phyloP scores from a whole-genome alignment of 2,113 vertebrate genomes.

The Sus scrofa region DNA sequence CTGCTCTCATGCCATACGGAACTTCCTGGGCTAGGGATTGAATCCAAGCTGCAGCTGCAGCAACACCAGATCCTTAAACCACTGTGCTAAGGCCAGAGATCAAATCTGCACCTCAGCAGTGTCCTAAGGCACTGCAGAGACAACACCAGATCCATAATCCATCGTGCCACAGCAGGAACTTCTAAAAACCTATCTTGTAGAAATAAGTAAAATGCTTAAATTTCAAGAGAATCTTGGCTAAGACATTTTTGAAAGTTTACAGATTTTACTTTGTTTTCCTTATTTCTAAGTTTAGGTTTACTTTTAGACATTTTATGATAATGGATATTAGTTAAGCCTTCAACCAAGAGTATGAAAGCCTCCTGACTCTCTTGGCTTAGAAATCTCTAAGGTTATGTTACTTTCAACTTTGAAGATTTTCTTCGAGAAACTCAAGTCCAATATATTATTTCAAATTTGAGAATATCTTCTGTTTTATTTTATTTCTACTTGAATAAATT shows the following conservation, averaged over 20 bases:
- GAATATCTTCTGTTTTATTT: neutral
- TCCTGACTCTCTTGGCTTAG: neutral
- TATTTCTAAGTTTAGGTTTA: neutral
- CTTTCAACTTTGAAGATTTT: neutral
- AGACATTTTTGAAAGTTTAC: neutral
- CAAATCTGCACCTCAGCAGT: too few species aligned
- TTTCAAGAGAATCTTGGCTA: neutral
- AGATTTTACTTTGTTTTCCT: conserved; percentile 19
- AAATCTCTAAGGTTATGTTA: neutral
- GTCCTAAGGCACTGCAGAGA: too few species aligned
- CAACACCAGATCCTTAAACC: too few species aligned
- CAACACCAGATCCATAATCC: too few species aligned
- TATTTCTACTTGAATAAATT: neutral
- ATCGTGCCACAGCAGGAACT: too few species aligned
- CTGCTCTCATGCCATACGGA: too few species aligned
- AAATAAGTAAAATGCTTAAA: neutral
- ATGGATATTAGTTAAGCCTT: neutral
- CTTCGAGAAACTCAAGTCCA: conserved; percentile 33
- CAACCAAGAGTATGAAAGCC: neutral
- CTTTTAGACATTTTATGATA: neutral
- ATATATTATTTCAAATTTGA: conserved; percentile 7
- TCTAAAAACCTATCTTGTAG: neutral
- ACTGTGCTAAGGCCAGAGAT: too few species aligned
- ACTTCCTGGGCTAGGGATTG: too few species aligned
- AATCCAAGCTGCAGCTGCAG: too few species aligned